Conservation (phyloP, 2,888 invertebrate genomes). For the Heliconius ismenius region DNA sequence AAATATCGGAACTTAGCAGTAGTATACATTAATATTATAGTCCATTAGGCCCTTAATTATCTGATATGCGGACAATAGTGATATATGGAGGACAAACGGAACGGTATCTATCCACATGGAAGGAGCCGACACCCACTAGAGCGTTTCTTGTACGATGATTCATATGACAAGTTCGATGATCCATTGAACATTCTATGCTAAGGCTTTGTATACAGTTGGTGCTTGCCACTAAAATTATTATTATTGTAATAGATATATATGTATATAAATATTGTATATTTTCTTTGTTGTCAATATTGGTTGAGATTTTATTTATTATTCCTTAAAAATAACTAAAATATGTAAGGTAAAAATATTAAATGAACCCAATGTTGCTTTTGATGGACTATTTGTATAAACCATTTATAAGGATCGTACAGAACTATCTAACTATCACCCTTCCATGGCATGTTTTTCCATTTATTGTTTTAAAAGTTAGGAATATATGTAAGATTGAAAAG, state of each 20-base stretch:
- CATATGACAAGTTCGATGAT: conserved; percentile 38
- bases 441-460: too few relatives aligned
- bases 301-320: too few relatives aligned
- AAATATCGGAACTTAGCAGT: background rate
- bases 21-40: conserved; percentile 23
- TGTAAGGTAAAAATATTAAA: background rate
- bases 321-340: too few relatives aligned
- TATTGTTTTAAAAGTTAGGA: background rate
- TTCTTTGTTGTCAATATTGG: background rate
- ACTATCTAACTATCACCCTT: too few relatives aligned
- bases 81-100: conserved; percentile 38
- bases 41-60: conserved; percentile 32
- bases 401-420: too few relatives aligned
- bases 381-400: background rate
- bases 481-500: background rate
- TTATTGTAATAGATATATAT: background rate
- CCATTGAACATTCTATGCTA: conserved; percentile 33
- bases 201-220: background rate
- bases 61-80: conserved; percentile 38
- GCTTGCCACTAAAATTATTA: background rate
- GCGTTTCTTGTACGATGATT: conserved; percentile 40
- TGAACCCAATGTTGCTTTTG: background rate
- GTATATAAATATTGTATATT: background rate
- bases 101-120: conserved; percentile 39
- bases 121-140: conserved; percentile 40